Conservation (phyloP, 2,113 vertebrate genomes). For the Microtus montanus region DNA sequence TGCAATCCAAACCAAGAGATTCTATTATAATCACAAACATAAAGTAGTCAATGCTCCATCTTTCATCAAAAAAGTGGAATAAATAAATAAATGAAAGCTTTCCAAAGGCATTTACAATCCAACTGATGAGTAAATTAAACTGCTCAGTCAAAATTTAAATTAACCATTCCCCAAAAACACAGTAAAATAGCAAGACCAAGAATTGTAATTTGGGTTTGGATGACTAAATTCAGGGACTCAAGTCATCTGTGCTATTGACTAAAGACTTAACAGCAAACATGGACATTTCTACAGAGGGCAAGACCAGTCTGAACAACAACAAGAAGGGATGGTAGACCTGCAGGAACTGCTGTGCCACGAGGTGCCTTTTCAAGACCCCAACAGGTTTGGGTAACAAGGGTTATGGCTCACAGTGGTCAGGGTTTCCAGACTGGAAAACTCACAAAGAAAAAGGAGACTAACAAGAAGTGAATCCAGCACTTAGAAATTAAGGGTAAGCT, state of each 20-base stretch:
- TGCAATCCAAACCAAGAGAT: neutral
- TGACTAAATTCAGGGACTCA: neutral
- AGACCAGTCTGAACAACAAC: neutral
- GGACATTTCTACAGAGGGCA: neutral
- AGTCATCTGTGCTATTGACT: neutral
- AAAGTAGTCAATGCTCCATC: conserved; percentile 3
- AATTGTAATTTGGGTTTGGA: neutral
- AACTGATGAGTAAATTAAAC: neutral
- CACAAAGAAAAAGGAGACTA: neutral
- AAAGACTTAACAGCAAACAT: neutral
- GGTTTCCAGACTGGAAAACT: neutral
- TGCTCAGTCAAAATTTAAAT: neutral
- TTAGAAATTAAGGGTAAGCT: neutral
- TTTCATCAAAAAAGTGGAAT: conserved; percentile 15
- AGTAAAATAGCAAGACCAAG: neutral
- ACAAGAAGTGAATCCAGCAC: neutral
- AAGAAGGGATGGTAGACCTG: neutral
- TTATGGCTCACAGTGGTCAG: neutral
- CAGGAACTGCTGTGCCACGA: neutral
- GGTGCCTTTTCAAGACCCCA: neutral
- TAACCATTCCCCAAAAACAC: neutral
- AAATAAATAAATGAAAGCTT: conserved; percentile 13
- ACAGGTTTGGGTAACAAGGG: neutral
- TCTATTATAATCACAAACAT: conserved; percentile 48
- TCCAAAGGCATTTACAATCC: neutral